Percentiles rank a stretch among this genome's conserved stretches.
phyloP scores from a whole-genome alignment of 2,888 invertebrate species.

The Drosophila yooni region DNA sequence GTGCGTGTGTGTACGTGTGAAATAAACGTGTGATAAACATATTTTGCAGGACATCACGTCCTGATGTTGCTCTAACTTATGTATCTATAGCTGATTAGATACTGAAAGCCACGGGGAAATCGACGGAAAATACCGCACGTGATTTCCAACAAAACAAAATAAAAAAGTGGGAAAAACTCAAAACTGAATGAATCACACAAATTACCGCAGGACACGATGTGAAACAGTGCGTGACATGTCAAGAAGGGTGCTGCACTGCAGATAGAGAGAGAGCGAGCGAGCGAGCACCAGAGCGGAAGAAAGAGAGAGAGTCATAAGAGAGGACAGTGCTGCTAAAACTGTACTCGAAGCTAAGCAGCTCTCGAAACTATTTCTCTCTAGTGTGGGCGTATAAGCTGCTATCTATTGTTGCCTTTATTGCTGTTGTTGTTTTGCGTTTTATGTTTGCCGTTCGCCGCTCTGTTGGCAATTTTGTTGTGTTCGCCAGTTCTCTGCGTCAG shows the following conservation, averaged over 20 bases:
- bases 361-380: conserved; percentile 24
- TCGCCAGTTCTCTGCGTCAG: conserved; percentile 48
- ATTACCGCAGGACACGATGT: conserved; percentile 54
- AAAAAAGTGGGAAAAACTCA: conserved; percentile 55
- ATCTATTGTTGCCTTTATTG: conserved; percentile 17
- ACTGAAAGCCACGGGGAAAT: conserved; percentile 42
- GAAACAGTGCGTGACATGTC: conserved; percentile 46
- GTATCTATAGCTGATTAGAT: conserved; percentile 56
- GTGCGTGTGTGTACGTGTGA: conserved; percentile 25
- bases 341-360: conserved; percentile 29
- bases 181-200: conserved; percentile 61
- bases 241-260: conserved; percentile 34
- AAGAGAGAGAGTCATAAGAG: not conserved
- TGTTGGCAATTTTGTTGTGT: conserved; percentile 47
- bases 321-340: conserved; percentile 42
- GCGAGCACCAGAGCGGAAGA: conserved; percentile 5
- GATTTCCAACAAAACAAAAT: conserved; percentile 68
- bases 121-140: conserved; percentile 76
- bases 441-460: conserved; percentile 38
- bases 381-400: conserved; percentile 46
- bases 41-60: conserved; percentile 60
- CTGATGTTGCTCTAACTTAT: conserved; percentile 45
- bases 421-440: conserved; percentile 45
- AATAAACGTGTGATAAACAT: conserved; percentile 43
- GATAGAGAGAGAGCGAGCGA: not conserved